Evolutionary conservation across 2,888 invertebrate genomes (phyloP).

Genomic region (Palloptera scutellata): DNA sequence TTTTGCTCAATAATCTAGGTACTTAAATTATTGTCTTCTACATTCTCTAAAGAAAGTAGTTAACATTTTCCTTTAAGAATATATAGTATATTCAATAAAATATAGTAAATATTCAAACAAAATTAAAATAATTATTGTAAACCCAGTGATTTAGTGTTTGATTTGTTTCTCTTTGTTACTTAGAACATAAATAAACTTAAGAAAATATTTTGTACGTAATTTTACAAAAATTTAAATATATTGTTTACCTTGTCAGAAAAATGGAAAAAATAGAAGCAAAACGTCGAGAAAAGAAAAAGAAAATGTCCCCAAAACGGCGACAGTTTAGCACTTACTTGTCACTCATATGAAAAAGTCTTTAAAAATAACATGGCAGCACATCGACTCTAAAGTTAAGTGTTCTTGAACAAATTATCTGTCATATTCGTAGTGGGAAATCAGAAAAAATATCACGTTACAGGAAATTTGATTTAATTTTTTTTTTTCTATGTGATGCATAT

Average conservation of each 20-base stretch:
- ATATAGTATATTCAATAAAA: no score
- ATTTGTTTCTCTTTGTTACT: no score
- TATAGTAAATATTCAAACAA: no score
- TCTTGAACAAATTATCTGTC: constrained; percentile 44
- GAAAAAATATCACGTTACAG: constrained; percentile 57
- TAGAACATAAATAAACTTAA: no score
- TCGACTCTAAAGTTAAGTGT: constrained; percentile 16
- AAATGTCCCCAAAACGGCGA: constrained; percentile 35
- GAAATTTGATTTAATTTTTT: constrained; percentile 46
- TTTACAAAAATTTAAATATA: not conserved
- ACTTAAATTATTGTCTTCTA: no score
- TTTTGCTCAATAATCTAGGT: no score
- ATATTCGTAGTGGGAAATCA: constrained; percentile 54
- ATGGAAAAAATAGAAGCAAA: constrained; percentile 9
- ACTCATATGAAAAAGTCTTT: constrained; percentile 49
- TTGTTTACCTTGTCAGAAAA: constrained; percentile 14
- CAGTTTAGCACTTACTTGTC: constrained; percentile 49
- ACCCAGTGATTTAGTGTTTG: no score
- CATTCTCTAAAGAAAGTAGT: no score
- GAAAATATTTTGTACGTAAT: no score
- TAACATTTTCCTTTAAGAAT: no score
- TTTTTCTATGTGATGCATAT: not conserved
- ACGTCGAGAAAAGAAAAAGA: not conserved
- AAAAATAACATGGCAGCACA: constrained; percentile 48
- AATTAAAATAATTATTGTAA: no score